These are phyloP conservation scores for Eumacrocentrus americanus DNA, from an alignment of 2,888 invertebrate species.

Conservation along the genomic window DNA sequence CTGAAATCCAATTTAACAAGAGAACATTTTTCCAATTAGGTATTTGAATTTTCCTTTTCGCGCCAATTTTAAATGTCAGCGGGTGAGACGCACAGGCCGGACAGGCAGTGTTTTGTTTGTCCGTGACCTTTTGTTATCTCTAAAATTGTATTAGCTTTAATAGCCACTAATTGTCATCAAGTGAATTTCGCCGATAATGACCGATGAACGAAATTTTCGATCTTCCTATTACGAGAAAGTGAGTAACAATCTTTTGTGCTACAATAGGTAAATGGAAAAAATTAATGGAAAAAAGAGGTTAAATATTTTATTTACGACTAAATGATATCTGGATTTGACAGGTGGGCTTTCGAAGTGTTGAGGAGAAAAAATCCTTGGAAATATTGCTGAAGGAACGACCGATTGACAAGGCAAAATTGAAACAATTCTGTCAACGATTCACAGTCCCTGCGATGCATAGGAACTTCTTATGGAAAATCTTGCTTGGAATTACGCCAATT, in stretches of 20 bases:
- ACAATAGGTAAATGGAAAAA: neutral
- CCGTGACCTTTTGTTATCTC: too few relatives aligned
- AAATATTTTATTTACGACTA: neutral
- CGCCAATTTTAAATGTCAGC: too few relatives aligned
- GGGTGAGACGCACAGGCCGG: too few relatives aligned
- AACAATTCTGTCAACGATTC: slow-evolving; percentile 84
- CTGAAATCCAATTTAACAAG: too few relatives aligned
- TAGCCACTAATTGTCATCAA: too few relatives aligned
- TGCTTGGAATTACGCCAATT: slow-evolving; percentile 80
- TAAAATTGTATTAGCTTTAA: too few relatives aligned
- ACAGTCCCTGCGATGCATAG: slow-evolving; percentile 83
- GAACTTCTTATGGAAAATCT: slow-evolving; percentile 83
- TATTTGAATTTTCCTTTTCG: too few relatives aligned
- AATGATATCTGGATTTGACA: slow-evolving; percentile 27
- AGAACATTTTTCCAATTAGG: too few relatives aligned
- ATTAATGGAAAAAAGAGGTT: too few relatives aligned
- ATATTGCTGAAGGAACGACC: slow-evolving; percentile 86
- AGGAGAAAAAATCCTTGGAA: slow-evolving; percentile 89
- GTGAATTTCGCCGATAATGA: too few relatives aligned
- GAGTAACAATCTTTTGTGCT: slow-evolving; percentile 14
- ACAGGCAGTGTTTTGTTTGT: too few relatives aligned
- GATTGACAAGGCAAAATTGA: slow-evolving; percentile 77
- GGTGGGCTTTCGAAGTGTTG: slow-evolving; percentile 88
- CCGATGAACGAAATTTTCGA: slow-evolving; percentile 81
- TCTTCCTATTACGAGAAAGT: slow-evolving; percentile 82